These are phyloP conservation scores for Drosophila formosana DNA, from an alignment of 2,888 invertebrate genomes.

Conservation along the genomic window DNA sequence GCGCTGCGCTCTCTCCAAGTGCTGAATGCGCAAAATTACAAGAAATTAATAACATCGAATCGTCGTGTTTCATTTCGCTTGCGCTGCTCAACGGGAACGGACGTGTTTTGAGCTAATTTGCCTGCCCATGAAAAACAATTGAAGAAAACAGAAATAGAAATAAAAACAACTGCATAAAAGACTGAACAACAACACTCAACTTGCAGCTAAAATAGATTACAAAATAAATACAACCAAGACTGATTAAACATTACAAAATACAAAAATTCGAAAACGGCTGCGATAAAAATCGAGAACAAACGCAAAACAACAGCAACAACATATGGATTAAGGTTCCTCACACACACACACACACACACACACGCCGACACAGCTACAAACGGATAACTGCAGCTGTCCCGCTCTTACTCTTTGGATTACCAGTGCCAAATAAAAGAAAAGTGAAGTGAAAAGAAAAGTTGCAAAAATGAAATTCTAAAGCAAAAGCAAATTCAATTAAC, in stretches of 20 bases:
- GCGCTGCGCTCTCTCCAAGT: constrained; percentile 18
- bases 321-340: constrained; percentile 84
- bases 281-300: constrained; percentile 25
- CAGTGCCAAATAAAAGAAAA: constrained; percentile 81
- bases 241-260: constrained; percentile 69
- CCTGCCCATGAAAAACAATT: constrained; percentile 31
- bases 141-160: constrained; percentile 1
- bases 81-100: constrained; percentile 69
- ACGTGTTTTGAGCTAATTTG: constrained; percentile 54
- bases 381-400: constrained; percentile 72
- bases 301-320: constrained; percentile 45
- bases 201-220: constrained; percentile 57
- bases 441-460: constrained; percentile 43
- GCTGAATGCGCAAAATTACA: constrained; percentile 43
- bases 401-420: constrained; percentile 80
- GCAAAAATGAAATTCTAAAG: constrained; percentile 56
- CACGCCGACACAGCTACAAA: constrained; percentile 34
- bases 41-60: constrained; percentile 32
- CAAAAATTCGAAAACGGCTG: constrained; percentile 58
- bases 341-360: constrained; percentile 35
- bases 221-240: constrained; percentile 64
- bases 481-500: not conserved
- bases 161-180: constrained; percentile 37
- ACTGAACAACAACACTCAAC: constrained; percentile 61
- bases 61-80: constrained; percentile 58